Percentiles rank a stretch among this genome's conserved stretches.
Evolutionary conservation across 2,113 vertebrate species (phyloP).

Genomic region (Perognathus longimembris): DNA sequence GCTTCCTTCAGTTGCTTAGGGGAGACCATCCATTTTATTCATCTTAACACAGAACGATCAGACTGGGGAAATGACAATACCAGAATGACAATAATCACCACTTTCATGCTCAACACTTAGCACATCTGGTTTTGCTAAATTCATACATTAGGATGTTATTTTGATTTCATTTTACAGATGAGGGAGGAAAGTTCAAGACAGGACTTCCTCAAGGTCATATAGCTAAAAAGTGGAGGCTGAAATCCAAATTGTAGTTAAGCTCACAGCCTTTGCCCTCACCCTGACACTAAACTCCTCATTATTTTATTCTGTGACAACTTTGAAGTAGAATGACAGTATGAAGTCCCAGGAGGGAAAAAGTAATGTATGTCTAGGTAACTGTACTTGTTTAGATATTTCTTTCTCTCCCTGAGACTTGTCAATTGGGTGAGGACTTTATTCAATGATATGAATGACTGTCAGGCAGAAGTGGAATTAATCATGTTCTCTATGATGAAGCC

Average conservation of each 20-base stretch:
- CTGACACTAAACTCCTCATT: neutral
- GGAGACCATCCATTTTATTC: neutral
- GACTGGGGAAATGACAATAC: neutral
- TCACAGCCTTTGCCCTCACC: neutral
- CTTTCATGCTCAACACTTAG: neutral
- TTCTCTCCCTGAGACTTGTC: neutral
- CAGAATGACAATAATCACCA: neutral
- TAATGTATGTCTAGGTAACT: neutral
- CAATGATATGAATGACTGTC: neutral
- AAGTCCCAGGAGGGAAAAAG: neutral
- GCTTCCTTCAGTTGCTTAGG: neutral
- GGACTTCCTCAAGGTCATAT: neutral
- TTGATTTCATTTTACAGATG: neutral
- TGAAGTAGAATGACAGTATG: neutral
- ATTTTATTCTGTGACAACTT: neutral
- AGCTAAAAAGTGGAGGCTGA: neutral
- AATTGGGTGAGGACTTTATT: neutral
- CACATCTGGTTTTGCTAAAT: neutral
- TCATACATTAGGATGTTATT: neutral
- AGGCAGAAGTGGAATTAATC: neutral
- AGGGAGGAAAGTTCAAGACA: neutral
- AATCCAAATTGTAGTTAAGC: neutral
- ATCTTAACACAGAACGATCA: neutral
- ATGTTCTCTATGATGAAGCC: neutral
- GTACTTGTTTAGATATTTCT: neutral